Conservation (phyloP, 2,113 vertebrate species). For the Pteropus alecto region DNA sequence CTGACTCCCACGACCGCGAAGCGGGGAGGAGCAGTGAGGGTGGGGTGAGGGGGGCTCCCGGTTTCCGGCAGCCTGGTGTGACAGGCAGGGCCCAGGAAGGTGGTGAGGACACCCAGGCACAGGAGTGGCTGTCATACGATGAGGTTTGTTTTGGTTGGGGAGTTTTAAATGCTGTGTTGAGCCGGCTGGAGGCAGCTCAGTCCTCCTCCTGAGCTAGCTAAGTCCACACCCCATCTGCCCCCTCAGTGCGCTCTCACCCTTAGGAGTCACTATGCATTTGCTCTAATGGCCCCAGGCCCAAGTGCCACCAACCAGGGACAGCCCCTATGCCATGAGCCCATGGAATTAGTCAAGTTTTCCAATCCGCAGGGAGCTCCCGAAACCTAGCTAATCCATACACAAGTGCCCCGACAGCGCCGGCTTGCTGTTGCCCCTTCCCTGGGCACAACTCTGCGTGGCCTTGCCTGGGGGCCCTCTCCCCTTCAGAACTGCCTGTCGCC, state of each 20-base stretch:
- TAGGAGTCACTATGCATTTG: too few species aligned
- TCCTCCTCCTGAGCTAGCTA: background rate
- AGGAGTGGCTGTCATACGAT: background rate
- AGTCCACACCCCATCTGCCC: background rate
- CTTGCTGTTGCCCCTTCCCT: too few species aligned
- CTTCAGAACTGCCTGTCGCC: background rate
- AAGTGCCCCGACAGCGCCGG: too few species aligned
- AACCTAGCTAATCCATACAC: too few species aligned
- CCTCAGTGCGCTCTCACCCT: background rate
- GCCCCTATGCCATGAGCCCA: background rate
- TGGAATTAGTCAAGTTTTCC: background rate
- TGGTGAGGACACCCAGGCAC: background rate
- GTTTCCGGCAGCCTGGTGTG: fast-evolving
- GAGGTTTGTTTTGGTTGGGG: too few species aligned
- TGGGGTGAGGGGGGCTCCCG: background rate
- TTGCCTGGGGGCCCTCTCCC: background rate
- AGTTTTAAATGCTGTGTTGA: background rate
- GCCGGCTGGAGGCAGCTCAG: background rate
- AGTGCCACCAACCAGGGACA: background rate
- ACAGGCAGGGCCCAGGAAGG: background rate
- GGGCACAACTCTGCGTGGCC: fast-evolving
- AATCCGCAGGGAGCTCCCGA: background rate
- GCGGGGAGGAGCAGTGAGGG: too few species aligned
- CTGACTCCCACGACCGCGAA: background rate
- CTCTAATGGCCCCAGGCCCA: background rate